phyloP scores from a whole-genome alignment of 2,888 invertebrate species.

The Oscheius sp. region DNA sequence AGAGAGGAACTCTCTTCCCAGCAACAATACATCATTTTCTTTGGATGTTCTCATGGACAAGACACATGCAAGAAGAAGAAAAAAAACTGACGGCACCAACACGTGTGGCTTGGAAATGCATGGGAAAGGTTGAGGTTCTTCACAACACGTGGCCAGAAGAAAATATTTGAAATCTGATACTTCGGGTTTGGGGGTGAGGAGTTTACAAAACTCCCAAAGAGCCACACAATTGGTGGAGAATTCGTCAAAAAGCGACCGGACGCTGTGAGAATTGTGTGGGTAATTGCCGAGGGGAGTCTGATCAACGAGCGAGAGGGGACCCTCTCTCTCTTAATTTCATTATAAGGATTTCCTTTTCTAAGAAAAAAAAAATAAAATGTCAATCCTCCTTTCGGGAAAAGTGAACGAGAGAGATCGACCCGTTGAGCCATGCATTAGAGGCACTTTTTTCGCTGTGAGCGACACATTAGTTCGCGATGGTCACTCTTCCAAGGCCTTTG shows the following conservation, averaged over 20 bases:
- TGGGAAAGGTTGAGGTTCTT: too few species aligned
- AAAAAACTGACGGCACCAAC: too few species aligned
- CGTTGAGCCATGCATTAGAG: constrained; percentile 19
- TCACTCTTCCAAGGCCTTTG: not conserved
- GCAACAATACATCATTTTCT: not conserved
- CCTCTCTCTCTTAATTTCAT: too few species aligned
- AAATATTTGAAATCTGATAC: not conserved
- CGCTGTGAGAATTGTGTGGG: too few species aligned
- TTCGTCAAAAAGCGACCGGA: too few species aligned
- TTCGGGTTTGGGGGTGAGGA: not conserved
- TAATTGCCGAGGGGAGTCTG: too few species aligned
- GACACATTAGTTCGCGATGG: constrained; percentile 23
- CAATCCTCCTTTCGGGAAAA: too few species aligned
- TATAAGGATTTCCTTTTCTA: too few species aligned
- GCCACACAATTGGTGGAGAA: not conserved
- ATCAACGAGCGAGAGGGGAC: not conserved
- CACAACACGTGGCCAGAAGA: not conserved
- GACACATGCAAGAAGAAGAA: not conserved
- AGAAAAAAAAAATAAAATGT: too few species aligned
- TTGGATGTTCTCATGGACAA: not conserved
- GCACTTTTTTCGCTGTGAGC: constrained; percentile 15
- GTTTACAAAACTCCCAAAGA: not conserved
- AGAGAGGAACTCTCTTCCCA: not conserved
- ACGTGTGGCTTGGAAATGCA: too few species aligned
- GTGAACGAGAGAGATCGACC: not conserved